These are phyloP conservation scores for Ricordea florida DNA, from an alignment of 92 coral and sea anemone species.

Conservation along the genomic window DNA sequence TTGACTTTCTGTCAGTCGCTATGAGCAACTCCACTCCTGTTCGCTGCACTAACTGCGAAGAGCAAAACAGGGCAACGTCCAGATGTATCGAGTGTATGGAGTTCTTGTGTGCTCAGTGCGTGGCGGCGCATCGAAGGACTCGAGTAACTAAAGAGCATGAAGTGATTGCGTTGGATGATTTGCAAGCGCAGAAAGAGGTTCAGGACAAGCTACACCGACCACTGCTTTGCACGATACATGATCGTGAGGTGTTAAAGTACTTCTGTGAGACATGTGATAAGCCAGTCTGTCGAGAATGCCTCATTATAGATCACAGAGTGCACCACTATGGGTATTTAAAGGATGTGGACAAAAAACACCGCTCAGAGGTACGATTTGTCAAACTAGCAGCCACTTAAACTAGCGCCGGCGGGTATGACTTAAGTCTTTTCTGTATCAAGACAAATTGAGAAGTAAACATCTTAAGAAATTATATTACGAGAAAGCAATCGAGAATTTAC, in stretches of 20 bases:
- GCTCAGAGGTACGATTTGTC: constrained; percentile 74
- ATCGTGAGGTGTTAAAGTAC: constrained; percentile 87
- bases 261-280: constrained; percentile 98
- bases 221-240: constrained; percentile 77
- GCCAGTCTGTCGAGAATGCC: constrained; percentile 94
- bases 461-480: background rate
- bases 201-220: constrained; percentile 95
- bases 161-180: constrained; percentile 83
- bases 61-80: constrained; percentile 77
- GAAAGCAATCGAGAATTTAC: no score
- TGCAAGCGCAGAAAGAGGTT: constrained; percentile 83
- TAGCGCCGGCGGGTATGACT: background rate
- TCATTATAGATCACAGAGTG: constrained; percentile 93
- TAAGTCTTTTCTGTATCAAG: background rate
- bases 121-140: constrained; percentile 91
- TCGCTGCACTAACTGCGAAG: constrained; percentile 92
- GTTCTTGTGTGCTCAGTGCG: constrained; percentile 91
- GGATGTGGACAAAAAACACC: constrained; percentile 95
- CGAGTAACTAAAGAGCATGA: constrained; percentile 94
- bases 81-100: constrained; percentile 97
- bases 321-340: constrained; percentile 92
- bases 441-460: background rate
- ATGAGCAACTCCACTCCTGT: constrained; percentile 86
- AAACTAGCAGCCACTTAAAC: background rate
- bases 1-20: constrained; percentile 93